These are phyloP conservation scores for Centropristis striata DNA, from an alignment of 2,113 vertebrate species.

Conservation along the genomic window DNA sequence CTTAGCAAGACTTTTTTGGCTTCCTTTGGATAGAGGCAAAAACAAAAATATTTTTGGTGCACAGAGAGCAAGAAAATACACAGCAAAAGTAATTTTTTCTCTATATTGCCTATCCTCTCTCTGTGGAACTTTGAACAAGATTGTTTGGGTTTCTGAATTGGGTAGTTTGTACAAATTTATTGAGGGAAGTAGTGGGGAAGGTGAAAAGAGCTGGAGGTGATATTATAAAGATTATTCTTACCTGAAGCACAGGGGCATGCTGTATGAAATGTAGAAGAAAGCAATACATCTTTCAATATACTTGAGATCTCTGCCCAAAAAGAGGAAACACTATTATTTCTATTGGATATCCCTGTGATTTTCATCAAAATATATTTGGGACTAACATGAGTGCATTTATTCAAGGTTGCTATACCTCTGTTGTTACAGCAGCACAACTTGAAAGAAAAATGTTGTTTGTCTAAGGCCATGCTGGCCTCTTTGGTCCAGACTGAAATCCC, in stretches of 20 bases:
- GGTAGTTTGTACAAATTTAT: constrained; percentile 55
- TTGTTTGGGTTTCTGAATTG: constrained; percentile 51
- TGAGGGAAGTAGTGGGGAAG: constrained; percentile 44
- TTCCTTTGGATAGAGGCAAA: constrained; percentile 4
- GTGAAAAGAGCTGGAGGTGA: constrained; percentile 29
- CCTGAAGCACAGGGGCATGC: constrained; percentile 18
- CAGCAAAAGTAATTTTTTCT: constrained; percentile 26
- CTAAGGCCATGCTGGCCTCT: background rate
- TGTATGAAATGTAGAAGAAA: constrained; percentile 21
- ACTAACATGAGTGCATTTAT: background rate
- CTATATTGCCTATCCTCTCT: constrained; percentile 27
- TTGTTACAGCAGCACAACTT: background rate
- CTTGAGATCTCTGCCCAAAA: background rate
- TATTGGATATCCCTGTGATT: constrained; percentile 30
- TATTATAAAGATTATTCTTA: constrained; percentile 61
- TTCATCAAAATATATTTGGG: constrained; percentile 12
- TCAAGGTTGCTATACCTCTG: background rate
- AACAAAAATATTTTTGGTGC: constrained; percentile 1
- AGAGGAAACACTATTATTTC: constrained; percentile 7
- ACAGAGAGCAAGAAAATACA: background rate
- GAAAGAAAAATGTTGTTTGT: background rate
- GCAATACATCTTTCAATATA: constrained; percentile 45
- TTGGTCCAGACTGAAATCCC: background rate
- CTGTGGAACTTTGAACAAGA: constrained; percentile 37
- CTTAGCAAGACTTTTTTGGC: constrained; percentile 1